A percentile compares a stretch with the other conserved stretches of the same genome.
Conservation (phyloP, 2,113 vertebrate genomes). For the Otus sunia region DNA sequence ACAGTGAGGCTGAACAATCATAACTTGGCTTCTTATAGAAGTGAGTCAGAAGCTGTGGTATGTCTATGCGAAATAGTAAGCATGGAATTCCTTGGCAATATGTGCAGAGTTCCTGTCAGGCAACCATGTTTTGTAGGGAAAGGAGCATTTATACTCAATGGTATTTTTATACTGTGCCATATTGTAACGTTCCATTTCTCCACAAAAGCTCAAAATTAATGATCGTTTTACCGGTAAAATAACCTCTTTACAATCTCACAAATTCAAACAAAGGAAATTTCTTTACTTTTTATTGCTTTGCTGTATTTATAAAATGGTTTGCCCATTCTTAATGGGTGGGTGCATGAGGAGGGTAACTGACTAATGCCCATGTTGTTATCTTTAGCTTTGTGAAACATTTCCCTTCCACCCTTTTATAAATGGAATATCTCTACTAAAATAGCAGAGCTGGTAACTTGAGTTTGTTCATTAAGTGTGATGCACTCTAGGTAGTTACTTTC, state of each 20-base stretch:
- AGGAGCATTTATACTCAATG: neutral
- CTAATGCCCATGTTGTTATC: neutral
- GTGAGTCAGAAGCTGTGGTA: neutral
- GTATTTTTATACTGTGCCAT: neutral
- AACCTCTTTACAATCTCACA: neutral
- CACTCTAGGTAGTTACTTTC: neutral
- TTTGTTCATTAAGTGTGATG: neutral
- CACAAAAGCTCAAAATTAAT: neutral
- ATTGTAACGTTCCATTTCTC: neutral
- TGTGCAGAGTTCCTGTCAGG: neutral
- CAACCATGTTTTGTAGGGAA: neutral
- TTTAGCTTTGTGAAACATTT: neutral
- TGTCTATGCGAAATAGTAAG: neutral
- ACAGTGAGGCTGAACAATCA: neutral
- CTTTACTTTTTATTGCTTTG: neutral
- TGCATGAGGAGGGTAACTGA: neutral
- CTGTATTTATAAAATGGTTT: neutral
- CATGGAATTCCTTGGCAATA: neutral
- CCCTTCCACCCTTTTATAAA: rapidly evolving
- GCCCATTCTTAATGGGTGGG: neutral
- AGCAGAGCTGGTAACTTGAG: neutral
- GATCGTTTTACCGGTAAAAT: neutral
- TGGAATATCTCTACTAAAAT: neutral
- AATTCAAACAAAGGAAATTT: neutral
- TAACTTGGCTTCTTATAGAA: neutral